Percentiles rank a stretch among this genome's conserved stretches.
phyloP scores from a whole-genome alignment of 2,888 invertebrate genomes.

The Melieria picta region DNA sequence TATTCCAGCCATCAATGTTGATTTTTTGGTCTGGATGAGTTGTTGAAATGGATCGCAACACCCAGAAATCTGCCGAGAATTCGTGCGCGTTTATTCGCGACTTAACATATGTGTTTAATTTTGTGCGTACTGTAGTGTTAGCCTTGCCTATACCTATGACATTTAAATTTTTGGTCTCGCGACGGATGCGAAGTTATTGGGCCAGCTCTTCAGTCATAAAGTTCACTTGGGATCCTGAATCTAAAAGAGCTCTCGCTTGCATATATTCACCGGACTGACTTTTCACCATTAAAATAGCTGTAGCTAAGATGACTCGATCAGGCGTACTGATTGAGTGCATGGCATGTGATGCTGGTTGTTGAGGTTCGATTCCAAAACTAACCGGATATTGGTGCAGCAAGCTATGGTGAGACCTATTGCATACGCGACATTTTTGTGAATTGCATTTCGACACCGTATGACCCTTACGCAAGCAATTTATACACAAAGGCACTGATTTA shows the following conservation, averaged over 20 bases:
- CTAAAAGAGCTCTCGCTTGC: too few relatives aligned
- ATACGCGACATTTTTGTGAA: conserved; percentile 26
- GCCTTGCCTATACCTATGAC: conserved; percentile 4
- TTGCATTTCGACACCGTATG: conserved; percentile 34
- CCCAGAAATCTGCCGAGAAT: too few relatives aligned
- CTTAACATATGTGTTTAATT: not conserved
- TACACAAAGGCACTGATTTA: conserved; percentile 2
- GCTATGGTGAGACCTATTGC: conserved; percentile 30
- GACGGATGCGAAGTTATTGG: conserved; percentile 1
- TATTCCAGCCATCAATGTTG: conserved; percentile 25
- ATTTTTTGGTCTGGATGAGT: conserved; percentile 40
- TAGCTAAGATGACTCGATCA: too few relatives aligned
- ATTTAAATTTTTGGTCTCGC: not conserved
- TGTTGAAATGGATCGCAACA: conserved; percentile 38
- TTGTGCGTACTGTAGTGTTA: not conserved
- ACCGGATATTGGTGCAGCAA: conserved; percentile 31
- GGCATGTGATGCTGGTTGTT: too few relatives aligned
- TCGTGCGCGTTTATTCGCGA: not conserved
- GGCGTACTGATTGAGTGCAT: too few relatives aligned
- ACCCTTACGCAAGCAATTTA: conserved; percentile 33
- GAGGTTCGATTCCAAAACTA: not conserved
- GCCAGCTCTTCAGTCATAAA: conserved; percentile 35
- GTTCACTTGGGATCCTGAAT: conserved; percentile 28
- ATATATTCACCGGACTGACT: too few relatives aligned
- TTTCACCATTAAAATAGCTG: too few relatives aligned